Base-by-base conservation (phyloP, 2,797 vertebrate species). In the Pipistrellus nathusii region DNA sequence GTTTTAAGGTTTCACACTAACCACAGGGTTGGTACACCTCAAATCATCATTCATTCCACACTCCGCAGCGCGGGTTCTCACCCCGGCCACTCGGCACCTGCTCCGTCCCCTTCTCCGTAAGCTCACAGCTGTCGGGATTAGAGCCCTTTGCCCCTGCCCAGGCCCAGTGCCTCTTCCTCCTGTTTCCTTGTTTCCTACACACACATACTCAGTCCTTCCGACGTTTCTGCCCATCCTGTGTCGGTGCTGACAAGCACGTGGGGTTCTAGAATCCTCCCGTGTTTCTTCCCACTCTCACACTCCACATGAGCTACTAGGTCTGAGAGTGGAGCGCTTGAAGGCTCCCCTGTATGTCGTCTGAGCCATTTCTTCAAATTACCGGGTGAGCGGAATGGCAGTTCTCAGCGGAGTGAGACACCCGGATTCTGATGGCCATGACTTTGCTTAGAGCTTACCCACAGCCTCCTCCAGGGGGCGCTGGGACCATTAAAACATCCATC, bases 391-490 rank as follows among this genome's bases (percentile, higher is more conserved):
- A 82, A 83, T 9, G 44, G 4, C 14, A 48, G 57, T 71, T 85
- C 64, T 92, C 87, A 72, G 44, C 0, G 15, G 46, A 71, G 2
- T 51, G 53, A 82, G 41, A n/a, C 64, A 73, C 59, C 68, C 9
- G 38, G 72, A 73, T 77, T 81, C 44, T 73, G 41, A 25, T 5
- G 78, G 7, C 15, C 32, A 51, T 15, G 18, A 55, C 53, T 84
- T 93, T 68, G 55, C 93, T 86, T 5, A 78, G 69, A 64, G 90
- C 94, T 96, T 96, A 96, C 93, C 78, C 1, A 90, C 27, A 77
- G n/a, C 86, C 68, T 92, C 88, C 94, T 95, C 92, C 93, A 96
- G 93, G 85, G 93, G 95, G 92, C 12, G n/a, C 94, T 92, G 85
- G 48, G 23, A 86, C 32, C 86, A 84, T 46, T 73, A 81, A 51